Conservation (phyloP, 1,140 invertebrate genomes). For the Holcopasites calliopsidis region DNA sequence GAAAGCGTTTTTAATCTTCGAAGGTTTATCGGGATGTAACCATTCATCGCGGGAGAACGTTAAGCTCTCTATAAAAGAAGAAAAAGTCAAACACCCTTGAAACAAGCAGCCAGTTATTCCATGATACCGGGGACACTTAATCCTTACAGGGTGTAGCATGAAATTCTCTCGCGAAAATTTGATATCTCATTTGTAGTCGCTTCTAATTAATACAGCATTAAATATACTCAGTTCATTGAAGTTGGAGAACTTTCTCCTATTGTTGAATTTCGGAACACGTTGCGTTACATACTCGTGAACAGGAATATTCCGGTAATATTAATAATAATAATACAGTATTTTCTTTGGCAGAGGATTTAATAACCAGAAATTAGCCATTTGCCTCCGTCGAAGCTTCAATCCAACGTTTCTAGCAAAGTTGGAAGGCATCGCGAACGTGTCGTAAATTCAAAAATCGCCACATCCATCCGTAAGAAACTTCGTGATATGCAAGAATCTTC, state of each 20-base stretch:
- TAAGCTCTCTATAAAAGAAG: not conserved
- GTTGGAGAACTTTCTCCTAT: too few relatives aligned
- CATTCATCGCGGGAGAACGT: not conserved
- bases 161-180: not conserved
- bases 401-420: too few relatives aligned
- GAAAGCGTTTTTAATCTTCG: slow-evolving; percentile 10
- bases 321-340: too few relatives aligned
- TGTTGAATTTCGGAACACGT: too few relatives aligned
- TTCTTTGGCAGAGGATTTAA: too few relatives aligned
- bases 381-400: too few relatives aligned
- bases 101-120: not conserved
- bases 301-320: too few relatives aligned
- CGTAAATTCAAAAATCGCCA: slow-evolving; percentile 12
- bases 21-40: not conserved
- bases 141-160: not conserved
- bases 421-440: not conserved
- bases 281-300: too few relatives aligned
- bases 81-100: not conserved
- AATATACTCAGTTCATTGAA: too few relatives aligned
- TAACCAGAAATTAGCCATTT: too few relatives aligned
- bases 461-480: not conserved
- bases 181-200: too few relatives aligned
- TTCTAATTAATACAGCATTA: too few relatives aligned
- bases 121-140: not conserved
- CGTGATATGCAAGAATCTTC: not conserved